These are phyloP conservation scores for Anolis sagrei DNA, from an alignment of 2,113 vertebrate genomes.

Conservation along the genomic window DNA sequence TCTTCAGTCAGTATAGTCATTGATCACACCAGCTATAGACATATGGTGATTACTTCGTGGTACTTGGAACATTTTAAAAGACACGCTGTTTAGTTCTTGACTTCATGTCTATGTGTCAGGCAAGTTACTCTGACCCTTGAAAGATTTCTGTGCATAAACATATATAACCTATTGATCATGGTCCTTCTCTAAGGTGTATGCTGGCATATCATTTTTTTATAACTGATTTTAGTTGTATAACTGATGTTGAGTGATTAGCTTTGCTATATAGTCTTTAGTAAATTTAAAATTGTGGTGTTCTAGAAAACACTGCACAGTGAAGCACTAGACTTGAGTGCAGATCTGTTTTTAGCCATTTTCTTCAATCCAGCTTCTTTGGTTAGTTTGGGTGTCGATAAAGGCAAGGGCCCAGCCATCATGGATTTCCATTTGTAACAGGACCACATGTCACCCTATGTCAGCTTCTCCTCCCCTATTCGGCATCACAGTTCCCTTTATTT, in stretches of 20 bases:
- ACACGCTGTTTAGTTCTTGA: conserved; percentile 14
- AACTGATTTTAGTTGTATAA: neutral
- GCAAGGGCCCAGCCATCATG: too few species aligned
- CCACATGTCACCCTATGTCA: too few species aligned
- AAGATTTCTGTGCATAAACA: conserved; percentile 42
- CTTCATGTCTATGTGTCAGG: conserved; percentile 49
- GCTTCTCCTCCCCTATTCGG: too few species aligned
- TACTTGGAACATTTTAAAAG: conserved; percentile 40
- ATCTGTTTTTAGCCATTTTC: too few species aligned
- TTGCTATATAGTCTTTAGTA: conserved; percentile 40
- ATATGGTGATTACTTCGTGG: conserved; percentile 2
- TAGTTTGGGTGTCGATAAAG: too few species aligned
- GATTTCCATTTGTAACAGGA: too few species aligned
- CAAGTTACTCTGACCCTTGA: conserved; percentile 29
- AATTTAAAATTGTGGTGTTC: neutral
- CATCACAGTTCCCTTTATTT: too few species aligned
- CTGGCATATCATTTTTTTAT: too few species aligned
- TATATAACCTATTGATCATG: conserved; percentile 36
- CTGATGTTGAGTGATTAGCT: conserved; percentile 51
- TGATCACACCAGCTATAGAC: too few species aligned
- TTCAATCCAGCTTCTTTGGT: too few species aligned
- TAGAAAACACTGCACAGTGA: too few species aligned
- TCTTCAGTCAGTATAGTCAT: neutral
- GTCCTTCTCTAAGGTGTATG: conserved; percentile 39
- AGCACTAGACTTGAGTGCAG: too few species aligned